Evolutionary conservation across 53 echinoderm and acorn worm genomes (phyloP).

Genomic region (Echinarachnius parma): DNA sequence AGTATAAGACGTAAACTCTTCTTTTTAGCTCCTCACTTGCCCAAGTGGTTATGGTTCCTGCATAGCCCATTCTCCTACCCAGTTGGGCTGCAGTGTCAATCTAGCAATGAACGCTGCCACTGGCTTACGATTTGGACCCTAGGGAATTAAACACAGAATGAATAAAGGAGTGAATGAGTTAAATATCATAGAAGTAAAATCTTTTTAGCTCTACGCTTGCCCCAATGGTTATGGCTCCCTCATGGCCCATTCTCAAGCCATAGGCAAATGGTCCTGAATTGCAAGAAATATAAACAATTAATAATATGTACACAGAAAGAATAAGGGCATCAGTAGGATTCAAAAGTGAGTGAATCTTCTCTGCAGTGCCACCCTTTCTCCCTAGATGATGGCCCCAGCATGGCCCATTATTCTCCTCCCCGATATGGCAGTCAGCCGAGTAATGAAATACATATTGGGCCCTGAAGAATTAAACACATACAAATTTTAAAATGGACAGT

Average conservation of each 20-base stretch:
- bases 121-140: constrained; percentile 91
- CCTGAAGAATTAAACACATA: constrained; percentile 58
- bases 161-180: too few species aligned
- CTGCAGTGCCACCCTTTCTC: constrained; percentile 96
- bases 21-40: constrained; percentile 91
- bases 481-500: too few species aligned
- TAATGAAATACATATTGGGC: constrained; percentile 89
- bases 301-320: too few species aligned
- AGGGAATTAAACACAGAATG: constrained; percentile 1
- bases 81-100: constrained; percentile 93
- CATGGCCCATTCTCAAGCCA: too few species aligned
- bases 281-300: too few species aligned
- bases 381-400: constrained; percentile 97
- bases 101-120: constrained; percentile 97
- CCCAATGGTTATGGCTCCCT: too few species aligned
- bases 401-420: constrained; percentile 98
- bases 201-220: too few species aligned
- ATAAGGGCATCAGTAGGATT: too few species aligned
- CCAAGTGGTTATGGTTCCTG: constrained; percentile 99
- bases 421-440: constrained; percentile 90
- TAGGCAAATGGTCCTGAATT: too few species aligned
- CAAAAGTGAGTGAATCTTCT: too few species aligned
- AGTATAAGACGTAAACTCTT: too few species aligned
- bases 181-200: too few species aligned
- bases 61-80: constrained; percentile 97